Evolutionary conservation across 2,113 vertebrate species (phyloP).

Genomic region (Heloderma charlesbogerti): DNA sequence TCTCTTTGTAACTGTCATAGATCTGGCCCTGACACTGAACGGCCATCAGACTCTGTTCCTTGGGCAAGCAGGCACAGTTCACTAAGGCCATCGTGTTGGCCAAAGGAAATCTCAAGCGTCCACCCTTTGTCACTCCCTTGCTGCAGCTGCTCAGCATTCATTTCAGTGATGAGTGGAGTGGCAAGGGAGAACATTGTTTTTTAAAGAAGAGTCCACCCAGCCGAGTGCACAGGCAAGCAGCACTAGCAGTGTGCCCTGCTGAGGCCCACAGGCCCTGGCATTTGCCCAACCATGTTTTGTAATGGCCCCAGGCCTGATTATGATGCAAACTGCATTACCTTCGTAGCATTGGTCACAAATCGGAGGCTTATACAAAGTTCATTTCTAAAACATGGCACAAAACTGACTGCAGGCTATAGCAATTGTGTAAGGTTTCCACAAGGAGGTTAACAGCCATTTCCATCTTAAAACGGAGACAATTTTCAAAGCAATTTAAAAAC

Average conservation of each 20-base stretch:
- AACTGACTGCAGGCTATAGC: not conserved
- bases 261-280: not conserved
- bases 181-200: not conserved
- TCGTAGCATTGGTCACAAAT: rapidly evolving
- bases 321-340: slow-evolving; percentile 25
- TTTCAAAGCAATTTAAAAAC: slow-evolving; percentile 38
- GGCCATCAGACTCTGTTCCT: not conserved
- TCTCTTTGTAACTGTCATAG: not conserved
- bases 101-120: not conserved
- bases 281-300: not conserved
- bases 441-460: slow-evolving; percentile 9
- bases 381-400: slow-evolving; percentile 47
- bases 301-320: not conserved
- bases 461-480: not conserved
- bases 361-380: slow-evolving; percentile 25
- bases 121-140: not conserved
- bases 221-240: too few relatives aligned
- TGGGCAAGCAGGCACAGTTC: not conserved
- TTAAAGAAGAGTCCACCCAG: not conserved
- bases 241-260: not conserved
- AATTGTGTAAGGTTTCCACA: slow-evolving; percentile 12
- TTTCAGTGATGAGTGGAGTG: not conserved
- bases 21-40: not conserved
- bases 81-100: too few relatives aligned
- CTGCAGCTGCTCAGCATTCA: not conserved